phyloP scores from a whole-genome alignment of 2,113 vertebrate genomes.

The Macquaria australasica region DNA sequence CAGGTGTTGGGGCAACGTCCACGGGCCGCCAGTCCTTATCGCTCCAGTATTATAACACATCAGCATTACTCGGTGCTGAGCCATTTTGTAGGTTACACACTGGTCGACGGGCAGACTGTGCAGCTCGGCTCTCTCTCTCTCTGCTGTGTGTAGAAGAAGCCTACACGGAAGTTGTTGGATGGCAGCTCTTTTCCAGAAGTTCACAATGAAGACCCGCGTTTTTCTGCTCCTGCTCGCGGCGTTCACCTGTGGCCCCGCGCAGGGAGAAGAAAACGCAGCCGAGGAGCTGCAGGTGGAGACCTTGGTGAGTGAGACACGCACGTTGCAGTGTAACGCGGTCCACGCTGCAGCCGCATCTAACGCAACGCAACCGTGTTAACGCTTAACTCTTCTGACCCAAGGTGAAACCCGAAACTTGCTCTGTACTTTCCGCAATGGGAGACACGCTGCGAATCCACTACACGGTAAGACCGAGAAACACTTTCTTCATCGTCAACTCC shows the following conservation, averaged over 20 bases:
- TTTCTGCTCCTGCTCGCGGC: conserved; percentile 70
- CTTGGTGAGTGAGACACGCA: conserved; percentile 77
- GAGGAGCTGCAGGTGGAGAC: conserved; percentile 84
- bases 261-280: conserved; percentile 51
- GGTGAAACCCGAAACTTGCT: conserved; percentile 88
- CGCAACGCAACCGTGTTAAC: conserved; percentile 27
- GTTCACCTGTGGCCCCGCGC: conserved; percentile 59
- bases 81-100: conserved; percentile 45
- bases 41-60: conserved; percentile 77
- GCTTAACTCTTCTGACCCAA: conserved; percentile 54
- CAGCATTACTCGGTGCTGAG: conserved; percentile 74
- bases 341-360: not conserved
- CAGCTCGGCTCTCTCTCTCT: conserved; percentile 1
- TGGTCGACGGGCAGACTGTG: conserved; percentile 9
- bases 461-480: conserved; percentile 86
- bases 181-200: conserved; percentile 58
- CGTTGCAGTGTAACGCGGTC: conserved; percentile 17
- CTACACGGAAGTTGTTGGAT: conserved; percentile 53
- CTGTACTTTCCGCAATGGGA: conserved; percentile 85
- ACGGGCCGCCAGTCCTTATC: conserved; percentile 76
- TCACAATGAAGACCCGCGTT: conserved; percentile 73
- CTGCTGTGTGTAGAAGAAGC: conserved; percentile 11
- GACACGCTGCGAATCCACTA: conserved; percentile 95
- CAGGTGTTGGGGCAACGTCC: conserved; percentile 81
- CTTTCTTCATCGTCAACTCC: no score